A percentile compares a stretch with the other conserved stretches of the same genome.
Evolutionary conservation across 1,140 invertebrate species (phyloP).

Genomic region (Riptortus pedestris): DNA sequence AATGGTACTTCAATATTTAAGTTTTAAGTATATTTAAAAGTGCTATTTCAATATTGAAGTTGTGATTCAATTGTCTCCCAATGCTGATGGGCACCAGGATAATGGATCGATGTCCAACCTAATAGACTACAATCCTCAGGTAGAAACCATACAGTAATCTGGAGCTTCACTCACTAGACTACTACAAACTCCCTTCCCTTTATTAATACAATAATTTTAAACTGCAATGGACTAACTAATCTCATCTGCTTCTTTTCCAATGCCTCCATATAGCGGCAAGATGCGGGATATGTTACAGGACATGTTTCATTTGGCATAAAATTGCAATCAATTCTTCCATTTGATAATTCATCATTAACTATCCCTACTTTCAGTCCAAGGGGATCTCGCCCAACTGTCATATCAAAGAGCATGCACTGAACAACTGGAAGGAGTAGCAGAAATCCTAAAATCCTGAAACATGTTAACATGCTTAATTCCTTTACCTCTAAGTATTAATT

Average conservation of each 20-base stretch:
- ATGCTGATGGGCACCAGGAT: too few relatives aligned
- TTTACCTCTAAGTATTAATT: background rate
- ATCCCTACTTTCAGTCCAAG: conserved; percentile 44
- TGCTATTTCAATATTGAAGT: too few relatives aligned
- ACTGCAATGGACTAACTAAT: conserved; percentile 48
- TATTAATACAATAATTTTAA: too few relatives aligned
- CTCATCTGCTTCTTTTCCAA: conserved; percentile 49
- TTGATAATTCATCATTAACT: conserved; percentile 41
- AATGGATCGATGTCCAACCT: too few relatives aligned
- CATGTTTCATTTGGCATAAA: conserved; percentile 44
- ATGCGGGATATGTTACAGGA: conserved; percentile 49
- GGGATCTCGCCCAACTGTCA: conserved; percentile 48
- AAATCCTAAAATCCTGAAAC: conserved; percentile 43
- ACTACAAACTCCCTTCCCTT: too few relatives aligned
- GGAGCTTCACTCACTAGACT: too few relatives aligned
- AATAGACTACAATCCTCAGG: too few relatives aligned
- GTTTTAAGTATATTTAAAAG: too few relatives aligned
- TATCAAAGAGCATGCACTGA: conserved; percentile 52
- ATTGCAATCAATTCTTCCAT: conserved; percentile 31
- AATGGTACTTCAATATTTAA: too few relatives aligned
- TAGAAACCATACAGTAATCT: too few relatives aligned
- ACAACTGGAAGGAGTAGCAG: conserved; percentile 50
- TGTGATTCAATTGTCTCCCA: too few relatives aligned
- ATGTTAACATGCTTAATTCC: background rate
- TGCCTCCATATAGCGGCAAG: conserved; percentile 63